Evolutionary conservation across 2,797 vertebrate genomes (phyloP).

Genomic region (Eulemur albifrons): DNA sequence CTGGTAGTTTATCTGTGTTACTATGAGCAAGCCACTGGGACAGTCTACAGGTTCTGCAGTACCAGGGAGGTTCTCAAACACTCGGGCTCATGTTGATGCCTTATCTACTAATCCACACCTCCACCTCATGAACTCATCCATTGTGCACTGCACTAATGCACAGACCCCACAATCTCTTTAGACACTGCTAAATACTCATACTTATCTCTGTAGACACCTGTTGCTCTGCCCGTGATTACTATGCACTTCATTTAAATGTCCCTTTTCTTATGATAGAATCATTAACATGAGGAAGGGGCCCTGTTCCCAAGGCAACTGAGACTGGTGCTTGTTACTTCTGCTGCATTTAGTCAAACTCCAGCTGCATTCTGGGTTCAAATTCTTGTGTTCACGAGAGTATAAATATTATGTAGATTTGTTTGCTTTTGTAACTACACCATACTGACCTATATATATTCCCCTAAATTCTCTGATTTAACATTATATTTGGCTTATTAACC

Average conservation of each 20-base stretch:
- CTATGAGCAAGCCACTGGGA: not conserved
- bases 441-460: not conserved
- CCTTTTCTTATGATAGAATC: constrained; percentile 24
- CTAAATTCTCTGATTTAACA: not conserved
- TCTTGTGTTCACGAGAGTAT: not conserved
- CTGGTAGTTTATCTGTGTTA: not conserved
- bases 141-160: not conserved
- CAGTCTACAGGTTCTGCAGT: not conserved
- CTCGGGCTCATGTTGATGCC: not conserved
- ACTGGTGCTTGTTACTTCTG: not conserved
- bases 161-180: not conserved
- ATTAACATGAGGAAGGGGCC: not conserved
- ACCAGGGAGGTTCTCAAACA: not conserved
- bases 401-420: not conserved
- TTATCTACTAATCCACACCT: not conserved
- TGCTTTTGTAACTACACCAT: not conserved
- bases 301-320: constrained; percentile 22
- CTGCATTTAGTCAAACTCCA: not conserved
- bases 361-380: not conserved
- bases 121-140: not conserved
- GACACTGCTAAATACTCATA: not conserved
- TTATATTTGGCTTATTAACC: not conserved
- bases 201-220: not conserved
- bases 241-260: not conserved
- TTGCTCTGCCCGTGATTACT: not conserved